Base-by-base conservation (phyloP, 1,140 invertebrate species). In the Cyrtorhinus lividipennis region DNA sequence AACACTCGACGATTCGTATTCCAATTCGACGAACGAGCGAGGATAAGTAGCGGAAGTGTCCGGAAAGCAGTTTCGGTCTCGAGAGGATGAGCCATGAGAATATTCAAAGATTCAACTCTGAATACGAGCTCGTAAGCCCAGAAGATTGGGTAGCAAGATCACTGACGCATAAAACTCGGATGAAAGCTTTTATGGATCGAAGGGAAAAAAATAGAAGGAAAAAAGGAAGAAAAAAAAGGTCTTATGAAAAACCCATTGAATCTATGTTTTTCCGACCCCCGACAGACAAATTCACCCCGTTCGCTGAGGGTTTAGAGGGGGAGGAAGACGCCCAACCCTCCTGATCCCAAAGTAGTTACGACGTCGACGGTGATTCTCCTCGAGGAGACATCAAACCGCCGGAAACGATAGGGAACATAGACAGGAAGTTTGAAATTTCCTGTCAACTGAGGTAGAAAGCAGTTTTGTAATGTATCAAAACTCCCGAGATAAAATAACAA, bases 111-210 rank as follows among this genome's bases (percentile, higher is more conserved):
- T 53, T 53, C 20, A 53, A 5, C 18, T 20, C 20, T 20, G 48
- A 53, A 53, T 22, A 20, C 20, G 18, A 53, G 48, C 8, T 53
- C 20, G 10, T 53, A 53, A 53, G 20, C 48, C 48, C 18, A 5
- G 48, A 5, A 53, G 48, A 53, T 53, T 53, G 8, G 48, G 48
- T 20, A 12, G 12, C 48, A 53, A 53, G 48, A 53, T 53, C 48
- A 53, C 12, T 53, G 48, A 22, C 48, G 48, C 48, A 53, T 53
- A 53, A 53, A 53, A 53, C 20, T 53, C 48, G 48, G 48, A 53
- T 53, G 48, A 53, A 53, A 53, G 48, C 48, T 53, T 53, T 53
- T 53, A 15, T 53, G 12, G 12, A 15, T 53, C 12, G 48, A 20
- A 38, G 30, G 30, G 38, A 44, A 44, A n/a, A 44, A n/a, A n/a